Conservation (phyloP, 2,797 vertebrate genomes). For the Sparidentex hasta region DNA sequence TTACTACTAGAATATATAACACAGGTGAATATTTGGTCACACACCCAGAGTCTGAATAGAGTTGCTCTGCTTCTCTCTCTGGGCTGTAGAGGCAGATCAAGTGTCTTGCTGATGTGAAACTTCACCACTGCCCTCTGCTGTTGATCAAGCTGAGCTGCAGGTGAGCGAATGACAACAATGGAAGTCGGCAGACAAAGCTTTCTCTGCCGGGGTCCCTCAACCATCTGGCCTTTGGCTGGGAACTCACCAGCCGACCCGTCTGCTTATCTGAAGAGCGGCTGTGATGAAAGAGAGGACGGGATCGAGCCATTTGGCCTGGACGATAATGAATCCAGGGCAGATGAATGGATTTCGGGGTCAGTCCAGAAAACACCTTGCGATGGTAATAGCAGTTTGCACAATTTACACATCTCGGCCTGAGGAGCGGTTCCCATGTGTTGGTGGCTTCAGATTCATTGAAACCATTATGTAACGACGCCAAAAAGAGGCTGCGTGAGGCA, state of each 20-base stretch:
- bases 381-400: slow-evolving; percentile 52
- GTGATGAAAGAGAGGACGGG: slow-evolving; percentile 61
- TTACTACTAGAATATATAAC: not conserved
- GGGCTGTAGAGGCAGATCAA: slow-evolving; percentile 2
- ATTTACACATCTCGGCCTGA: slow-evolving; percentile 43
- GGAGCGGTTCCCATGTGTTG: slow-evolving; percentile 27
- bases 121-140: slow-evolving; percentile 86
- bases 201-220: slow-evolving; percentile 48
- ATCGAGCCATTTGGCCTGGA: slow-evolving; percentile 66
- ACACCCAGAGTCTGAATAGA: not conserved
- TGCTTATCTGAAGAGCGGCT: slow-evolving; percentile 63
- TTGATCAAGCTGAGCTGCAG: slow-evolving; percentile 52
- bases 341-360: slow-evolving; percentile 71
- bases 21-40: slow-evolving; percentile 22
- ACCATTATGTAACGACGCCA: slow-evolving; percentile 45
- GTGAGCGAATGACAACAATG: slow-evolving; percentile 35
- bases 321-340: slow-evolving; percentile 70
- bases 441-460: slow-evolving; percentile 43
- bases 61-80: slow-evolving; percentile 1
- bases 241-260: slow-evolving; percentile 61
- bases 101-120: slow-evolving; percentile 52
- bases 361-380: slow-evolving; percentile 56
- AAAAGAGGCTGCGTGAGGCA: slow-evolving; percentile 24
- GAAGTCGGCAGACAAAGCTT: slow-evolving; percentile 62
- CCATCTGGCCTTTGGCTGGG: slow-evolving; percentile 74